These are phyloP conservation scores for Decapterus maruadsi DNA, from an alignment of 2,797 vertebrate species.

Conservation along the genomic window DNA sequence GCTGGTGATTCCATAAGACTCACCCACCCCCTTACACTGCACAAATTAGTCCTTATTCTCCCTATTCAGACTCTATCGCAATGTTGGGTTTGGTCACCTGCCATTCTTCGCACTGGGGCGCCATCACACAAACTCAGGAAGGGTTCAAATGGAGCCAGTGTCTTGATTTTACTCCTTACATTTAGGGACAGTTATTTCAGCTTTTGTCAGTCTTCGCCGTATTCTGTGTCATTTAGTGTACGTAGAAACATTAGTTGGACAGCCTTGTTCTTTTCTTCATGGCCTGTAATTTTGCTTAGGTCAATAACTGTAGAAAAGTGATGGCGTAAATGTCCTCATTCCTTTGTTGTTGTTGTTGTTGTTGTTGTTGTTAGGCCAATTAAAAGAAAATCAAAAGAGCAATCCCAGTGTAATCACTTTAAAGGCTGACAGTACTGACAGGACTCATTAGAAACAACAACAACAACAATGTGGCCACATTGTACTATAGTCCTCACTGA, in stretches of 20 bases:
- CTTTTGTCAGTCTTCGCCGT: not conserved
- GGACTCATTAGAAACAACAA: not conserved
- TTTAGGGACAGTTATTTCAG: not conserved
- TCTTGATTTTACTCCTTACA: not conserved
- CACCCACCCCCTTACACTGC: too few relatives aligned
- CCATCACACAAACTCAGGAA: not conserved
- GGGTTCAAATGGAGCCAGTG: not conserved
- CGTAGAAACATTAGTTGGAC: not conserved
- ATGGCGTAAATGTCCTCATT: not conserved
- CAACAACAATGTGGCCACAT: too few relatives aligned
- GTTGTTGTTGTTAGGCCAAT: not conserved
- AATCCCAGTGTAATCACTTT: not conserved
- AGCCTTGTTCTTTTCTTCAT: not conserved
- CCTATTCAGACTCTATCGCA: not conserved
- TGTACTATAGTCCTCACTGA: not conserved
- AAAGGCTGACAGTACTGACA: not conserved
- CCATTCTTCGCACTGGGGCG: not conserved
- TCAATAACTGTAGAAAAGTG: not conserved
- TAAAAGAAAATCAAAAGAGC: not conserved
- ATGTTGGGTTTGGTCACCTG: not conserved
- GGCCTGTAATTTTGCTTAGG: not conserved
- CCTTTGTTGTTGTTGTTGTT: not conserved
- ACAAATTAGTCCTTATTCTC: not conserved
- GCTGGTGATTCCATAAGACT: constrained; percentile 17
- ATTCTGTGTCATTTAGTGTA: not conserved